These are phyloP conservation scores for Odobenus rosmarus DNA, from an alignment of 2,113 vertebrate genomes.

Conservation along the genomic window DNA sequence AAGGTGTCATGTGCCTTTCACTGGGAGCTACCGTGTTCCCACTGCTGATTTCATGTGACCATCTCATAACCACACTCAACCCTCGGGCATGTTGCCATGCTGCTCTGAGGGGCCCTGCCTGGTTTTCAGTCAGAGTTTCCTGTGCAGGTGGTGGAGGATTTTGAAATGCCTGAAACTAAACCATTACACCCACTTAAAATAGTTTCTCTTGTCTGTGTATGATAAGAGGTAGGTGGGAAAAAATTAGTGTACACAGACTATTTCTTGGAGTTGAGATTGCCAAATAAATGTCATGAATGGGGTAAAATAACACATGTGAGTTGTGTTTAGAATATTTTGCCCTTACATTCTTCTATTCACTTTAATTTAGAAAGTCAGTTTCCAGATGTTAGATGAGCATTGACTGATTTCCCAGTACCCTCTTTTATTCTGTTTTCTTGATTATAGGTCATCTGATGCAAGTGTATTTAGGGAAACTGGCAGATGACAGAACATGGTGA, in stretches of 20 bases:
- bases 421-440: conserved; percentile 20
- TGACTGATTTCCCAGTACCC: background rate
- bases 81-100: background rate
- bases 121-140: conserved; percentile 66
- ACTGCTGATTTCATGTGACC: background rate
- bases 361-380: conserved; percentile 36
- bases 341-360: background rate
- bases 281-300: conserved; percentile 26
- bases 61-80: background rate
- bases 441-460: conserved; percentile 14
- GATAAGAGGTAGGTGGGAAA: conserved; percentile 57
- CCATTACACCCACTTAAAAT: conserved; percentile 59
- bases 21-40: background rate
- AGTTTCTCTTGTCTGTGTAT: conserved; percentile 46
- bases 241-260: background rate
- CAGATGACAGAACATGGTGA: background rate
- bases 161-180: conserved; percentile 59
- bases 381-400: background rate
- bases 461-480: background rate
- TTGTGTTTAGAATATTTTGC: conserved; percentile 34
- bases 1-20: background rate
- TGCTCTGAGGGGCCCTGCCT: background rate
- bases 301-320: background rate
- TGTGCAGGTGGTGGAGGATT: conserved; percentile 68
- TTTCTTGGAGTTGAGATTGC: conserved; percentile 36